Base-by-base conservation (phyloP, 1,140 invertebrate species). In the Euglossa dilemma region DNA sequence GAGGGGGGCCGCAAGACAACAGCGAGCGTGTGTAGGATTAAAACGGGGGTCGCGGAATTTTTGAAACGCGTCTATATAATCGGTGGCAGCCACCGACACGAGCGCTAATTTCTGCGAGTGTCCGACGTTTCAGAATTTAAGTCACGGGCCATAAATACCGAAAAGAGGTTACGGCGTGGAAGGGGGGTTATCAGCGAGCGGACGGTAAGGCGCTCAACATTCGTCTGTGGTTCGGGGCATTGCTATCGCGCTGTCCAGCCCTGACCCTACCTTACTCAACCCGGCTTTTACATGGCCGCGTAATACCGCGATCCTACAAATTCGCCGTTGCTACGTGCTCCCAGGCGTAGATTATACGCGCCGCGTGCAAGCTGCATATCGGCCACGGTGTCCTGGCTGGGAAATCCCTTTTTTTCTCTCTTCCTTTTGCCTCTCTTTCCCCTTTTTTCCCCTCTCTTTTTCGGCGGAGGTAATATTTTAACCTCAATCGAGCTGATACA, bases 81-180 rank as follows among this genome's bases (percentile, higher is more conserved):
- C 43, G 52, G 77, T 18, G 43, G 25, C 56, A 69, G 64, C 12
- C n/a, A 18, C 18, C n/a, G 23, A 8, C 20, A 52, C 54, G 9
- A 25, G 59, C 25, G 75, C 54, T 89, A 89, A 92, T 92, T 89
- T 92, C 85, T 87, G 12, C 85, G 75, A 75, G 80, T 67, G 90
- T 80, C 64, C 79, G 83, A 83, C 85, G 75, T 91, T 90, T 87
- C 86, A 83, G 84, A 91, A 90, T 91, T 85, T 89, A 91, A 92
- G 89, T 92, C 90, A 88, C 86, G 80, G 87, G 86, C 89, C 87
- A 91, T 93, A 93, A 93, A 93, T 93, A 93, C 87, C 73, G 81
- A 87, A 89, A 90, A 88, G 83, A 89, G 84, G 86, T 84, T 87
- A 74, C 79, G 74, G 74, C 74, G 80, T 72, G 78, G 77, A 85